phyloP scores from a whole-genome alignment of 2,888 invertebrate species.

The Sinohyriopsis cumingii region DNA sequence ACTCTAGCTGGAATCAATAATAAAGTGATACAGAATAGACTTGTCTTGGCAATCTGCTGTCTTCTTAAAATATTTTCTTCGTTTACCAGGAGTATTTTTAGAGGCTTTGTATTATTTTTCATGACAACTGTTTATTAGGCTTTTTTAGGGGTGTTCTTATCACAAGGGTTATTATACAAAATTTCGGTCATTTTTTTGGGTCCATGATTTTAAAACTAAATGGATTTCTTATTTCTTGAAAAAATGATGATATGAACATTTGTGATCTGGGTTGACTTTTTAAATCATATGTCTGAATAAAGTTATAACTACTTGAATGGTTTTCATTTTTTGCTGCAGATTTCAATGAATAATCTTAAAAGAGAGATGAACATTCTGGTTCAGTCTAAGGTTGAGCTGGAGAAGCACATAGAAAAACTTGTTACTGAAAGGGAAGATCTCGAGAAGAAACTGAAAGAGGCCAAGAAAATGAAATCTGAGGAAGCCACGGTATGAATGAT shows the following conservation, averaged over 20 bases:
- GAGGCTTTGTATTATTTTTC: no score
- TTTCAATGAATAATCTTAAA: conserved; percentile 44
- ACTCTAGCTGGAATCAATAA: no score
- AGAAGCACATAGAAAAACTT: conserved; percentile 59
- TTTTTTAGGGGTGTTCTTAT: no score
- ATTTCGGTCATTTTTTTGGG: no score
- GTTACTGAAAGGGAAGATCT: conserved; percentile 55
- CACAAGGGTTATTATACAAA: no score
- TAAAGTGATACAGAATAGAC: background rate
- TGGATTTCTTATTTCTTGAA: no score
- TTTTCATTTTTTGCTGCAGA: conserved; percentile 27
- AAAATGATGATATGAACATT: background rate
- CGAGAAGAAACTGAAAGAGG: conserved; percentile 45
- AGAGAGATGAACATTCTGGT: conserved; percentile 53
- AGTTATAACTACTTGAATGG: background rate
- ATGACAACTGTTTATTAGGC: no score
- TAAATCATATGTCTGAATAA: background rate
- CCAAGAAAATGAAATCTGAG: conserved; percentile 51
- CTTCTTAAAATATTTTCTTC: background rate
- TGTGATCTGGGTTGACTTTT: background rate
- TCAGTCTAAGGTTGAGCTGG: conserved; percentile 54
- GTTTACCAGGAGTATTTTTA: background rate
- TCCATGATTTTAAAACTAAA: no score
- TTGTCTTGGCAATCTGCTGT: background rate
- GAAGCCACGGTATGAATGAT: conserved; percentile 48